Percentiles rank a stretch among this genome's conserved stretches.
These are phyloP conservation scores for Metacarcinus magister DNA, from an alignment of 2,888 invertebrate genomes.

Conservation along the genomic window DNA sequence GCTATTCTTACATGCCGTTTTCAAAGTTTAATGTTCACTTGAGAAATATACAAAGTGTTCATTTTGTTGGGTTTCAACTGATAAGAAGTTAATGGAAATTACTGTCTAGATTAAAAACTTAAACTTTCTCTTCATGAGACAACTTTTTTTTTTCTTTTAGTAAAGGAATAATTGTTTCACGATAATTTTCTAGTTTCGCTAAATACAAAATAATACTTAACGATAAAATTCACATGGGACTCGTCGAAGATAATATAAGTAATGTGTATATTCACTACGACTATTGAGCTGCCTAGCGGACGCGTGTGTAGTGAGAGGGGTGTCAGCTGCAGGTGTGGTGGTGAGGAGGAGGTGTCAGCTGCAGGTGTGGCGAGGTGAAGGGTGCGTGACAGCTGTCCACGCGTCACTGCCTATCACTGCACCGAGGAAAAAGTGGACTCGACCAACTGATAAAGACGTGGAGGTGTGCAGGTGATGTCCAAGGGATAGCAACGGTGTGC, in stretches of 20 bases:
- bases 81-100: neutral
- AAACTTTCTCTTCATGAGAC: neutral
- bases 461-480: neutral
- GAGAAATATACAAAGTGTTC: neutral
- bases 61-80: neutral
- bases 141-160: neutral
- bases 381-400: conserved; percentile 15
- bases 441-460: neutral
- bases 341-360: neutral
- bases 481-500: neutral
- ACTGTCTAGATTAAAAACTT: neutral
- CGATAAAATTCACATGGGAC: neutral
- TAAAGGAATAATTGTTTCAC: neutral
- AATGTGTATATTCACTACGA: neutral
- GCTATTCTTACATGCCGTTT: neutral
- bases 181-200: neutral
- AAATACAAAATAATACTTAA: neutral
- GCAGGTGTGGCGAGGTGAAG: neutral
- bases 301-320: too few species aligned
- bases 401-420: neutral
- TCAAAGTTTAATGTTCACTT: neutral
- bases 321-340: neutral
- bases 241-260: neutral
- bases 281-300: too few species aligned
- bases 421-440: neutral